Evolutionary conservation across 2,113 vertebrate species (phyloP), one percentile per base, ranked within the genome.

Genomic region (Trogon surrucura): DNA sequence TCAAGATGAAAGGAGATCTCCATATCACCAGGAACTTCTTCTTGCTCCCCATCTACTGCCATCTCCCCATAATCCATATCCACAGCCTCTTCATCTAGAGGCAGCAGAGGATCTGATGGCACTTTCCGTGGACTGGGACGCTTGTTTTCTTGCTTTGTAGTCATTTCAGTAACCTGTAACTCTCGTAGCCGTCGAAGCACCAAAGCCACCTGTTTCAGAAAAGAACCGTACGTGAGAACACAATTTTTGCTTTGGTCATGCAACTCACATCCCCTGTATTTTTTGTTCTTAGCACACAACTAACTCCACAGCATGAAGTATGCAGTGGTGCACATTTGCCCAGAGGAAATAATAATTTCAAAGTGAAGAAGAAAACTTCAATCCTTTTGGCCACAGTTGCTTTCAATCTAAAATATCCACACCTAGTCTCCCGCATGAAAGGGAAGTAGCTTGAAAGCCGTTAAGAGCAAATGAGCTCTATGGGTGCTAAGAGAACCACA

Each of bases 31-130:
- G 98, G 80, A 82, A 97, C 94, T 84, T 98, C 98, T 69, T 98
- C 98, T 48, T 98, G 97, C 22, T 98, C 97, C 36, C 97, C 97
- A 80, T 97, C 98, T 61, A 99, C 98, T 36, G 98, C 83, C 60
- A 98, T 98, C 67, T 98, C 98, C 71, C 98, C 98, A 80, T 99
- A 99, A 97, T 98, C 98, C 97, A 99, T 99, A 50, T 99, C 99
- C 73, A 99, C 98, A 11, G 99, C 98, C 96, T 99, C 99, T 91
- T 99, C 99, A 84, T 99, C 99, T 14, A 99, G 97, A 80, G 99
- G 98, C 47, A 99, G 96, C 71, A 99, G 97, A 32, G 99, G 98
- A 72, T 98, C 98, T 7, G 98, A 98, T 3, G 98, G 97, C 54
- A 97, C 97, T 88, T 99, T 99, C 66, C 99, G 98, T 60, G 99